Evolutionary conservation across 2,888 invertebrate genomes (phyloP).

Genomic region (Ormyrus pomaceus): DNA sequence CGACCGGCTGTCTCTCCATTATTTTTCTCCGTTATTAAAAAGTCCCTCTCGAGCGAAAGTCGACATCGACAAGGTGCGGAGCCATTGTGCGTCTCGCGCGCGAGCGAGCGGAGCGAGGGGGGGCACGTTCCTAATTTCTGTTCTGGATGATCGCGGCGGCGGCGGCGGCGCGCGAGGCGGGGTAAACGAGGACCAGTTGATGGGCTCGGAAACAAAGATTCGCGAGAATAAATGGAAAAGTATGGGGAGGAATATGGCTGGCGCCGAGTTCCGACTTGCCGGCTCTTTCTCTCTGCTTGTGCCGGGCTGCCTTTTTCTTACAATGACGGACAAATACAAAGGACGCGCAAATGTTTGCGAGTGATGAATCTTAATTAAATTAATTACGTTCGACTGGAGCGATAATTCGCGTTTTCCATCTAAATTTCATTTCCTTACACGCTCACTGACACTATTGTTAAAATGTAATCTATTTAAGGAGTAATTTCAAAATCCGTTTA

Average conservation of each 20-base stretch:
- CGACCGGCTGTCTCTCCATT: constrained; percentile 70
- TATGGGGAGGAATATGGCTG: background rate
- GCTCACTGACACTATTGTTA: too few species aligned
- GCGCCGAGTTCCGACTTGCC: background rate
- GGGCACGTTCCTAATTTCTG: constrained; percentile 52
- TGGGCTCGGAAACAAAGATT: constrained; percentile 50
- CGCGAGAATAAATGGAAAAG: constrained; percentile 35
- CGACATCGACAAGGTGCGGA: background rate
- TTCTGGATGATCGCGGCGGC: constrained; percentile 46
- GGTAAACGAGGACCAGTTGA: constrained; percentile 49
- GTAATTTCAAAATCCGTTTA: too few species aligned
- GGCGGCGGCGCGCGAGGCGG: background rate
- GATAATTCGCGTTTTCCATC: too few species aligned
- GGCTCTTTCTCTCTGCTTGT: constrained; percentile 18
- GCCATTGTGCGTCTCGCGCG: background rate
- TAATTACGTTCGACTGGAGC: too few species aligned
- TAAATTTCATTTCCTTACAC: too few species aligned
- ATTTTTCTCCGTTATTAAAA: constrained; percentile 75
- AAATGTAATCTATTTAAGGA: too few species aligned
- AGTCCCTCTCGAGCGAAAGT: constrained; percentile 60
- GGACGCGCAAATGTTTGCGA: too few species aligned
- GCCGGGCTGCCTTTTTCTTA: background rate
- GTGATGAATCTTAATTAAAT: too few species aligned
- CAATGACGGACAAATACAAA: background rate
- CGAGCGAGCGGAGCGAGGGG: background rate